Evolutionary conservation across 2,888 invertebrate species (phyloP).

Genomic region (Orthosia incerta): DNA sequence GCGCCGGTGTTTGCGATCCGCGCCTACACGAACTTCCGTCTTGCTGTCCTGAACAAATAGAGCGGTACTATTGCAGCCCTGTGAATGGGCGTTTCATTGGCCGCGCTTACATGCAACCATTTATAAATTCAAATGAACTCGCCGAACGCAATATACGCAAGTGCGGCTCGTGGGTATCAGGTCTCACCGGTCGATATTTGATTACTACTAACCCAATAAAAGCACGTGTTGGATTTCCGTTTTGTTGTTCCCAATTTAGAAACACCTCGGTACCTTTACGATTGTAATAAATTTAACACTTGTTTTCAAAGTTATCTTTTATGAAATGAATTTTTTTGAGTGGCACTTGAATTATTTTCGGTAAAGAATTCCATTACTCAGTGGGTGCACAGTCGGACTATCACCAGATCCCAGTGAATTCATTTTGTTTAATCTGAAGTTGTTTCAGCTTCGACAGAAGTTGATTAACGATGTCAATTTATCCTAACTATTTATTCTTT

Average conservation of each 20-base stretch:
- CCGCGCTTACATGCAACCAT: conserved; percentile 79
- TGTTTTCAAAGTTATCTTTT: not conserved
- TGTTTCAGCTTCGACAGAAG: conserved; percentile 58
- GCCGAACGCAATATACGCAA: conserved; percentile 56
- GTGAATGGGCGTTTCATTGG: conserved; percentile 78
- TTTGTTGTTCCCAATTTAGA: conserved; percentile 54
- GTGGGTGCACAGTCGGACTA: conserved; percentile 13
- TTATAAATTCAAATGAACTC: conserved; percentile 82
- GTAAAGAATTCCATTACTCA: conserved; percentile 17
- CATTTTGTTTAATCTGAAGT: conserved; percentile 55
- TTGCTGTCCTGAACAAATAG: conserved; percentile 84
- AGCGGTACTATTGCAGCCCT: conserved; percentile 77
- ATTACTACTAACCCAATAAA: conserved; percentile 65
- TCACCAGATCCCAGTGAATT: conserved; percentile 35
- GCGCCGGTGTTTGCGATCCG: conserved; percentile 81
- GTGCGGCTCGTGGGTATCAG: conserved; percentile 54
- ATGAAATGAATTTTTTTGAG: not conserved
- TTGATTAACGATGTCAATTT: conserved; percentile 69
- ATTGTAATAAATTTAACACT: conserved; percentile 17
- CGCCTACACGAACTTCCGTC: conserved; percentile 86
- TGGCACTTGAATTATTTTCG: not conserved
- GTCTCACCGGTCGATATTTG: conserved; percentile 61
- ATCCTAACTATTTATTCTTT: conserved; percentile 67
- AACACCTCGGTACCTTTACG: conserved; percentile 33
- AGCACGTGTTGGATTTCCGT: conserved; percentile 60